These are phyloP conservation scores for Rousettus leschenaultii DNA, from an alignment of 2,113 vertebrate genomes.

Conservation along the genomic window DNA sequence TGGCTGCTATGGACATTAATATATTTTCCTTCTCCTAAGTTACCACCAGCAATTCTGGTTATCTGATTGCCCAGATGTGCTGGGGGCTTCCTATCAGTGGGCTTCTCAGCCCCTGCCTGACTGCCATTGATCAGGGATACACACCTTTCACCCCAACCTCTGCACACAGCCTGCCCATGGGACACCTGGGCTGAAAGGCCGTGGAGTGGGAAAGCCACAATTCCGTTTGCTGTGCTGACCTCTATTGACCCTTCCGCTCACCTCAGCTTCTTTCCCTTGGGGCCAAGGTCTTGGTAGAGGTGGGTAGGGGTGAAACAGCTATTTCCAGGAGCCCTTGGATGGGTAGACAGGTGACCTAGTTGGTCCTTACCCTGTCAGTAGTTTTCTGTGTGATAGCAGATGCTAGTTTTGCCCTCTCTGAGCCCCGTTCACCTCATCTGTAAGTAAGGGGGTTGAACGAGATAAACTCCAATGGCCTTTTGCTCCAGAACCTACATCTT, in stretches of 20 bases:
- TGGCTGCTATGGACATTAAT: neutral
- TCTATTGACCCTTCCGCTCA: neutral
- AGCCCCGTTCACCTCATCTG: neutral
- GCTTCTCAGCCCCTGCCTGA: neutral
- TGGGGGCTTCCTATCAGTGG: neutral
- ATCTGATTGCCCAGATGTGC: neutral
- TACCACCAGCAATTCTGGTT: neutral
- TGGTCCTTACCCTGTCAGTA: neutral
- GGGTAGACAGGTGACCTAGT: neutral
- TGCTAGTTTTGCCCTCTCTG: neutral
- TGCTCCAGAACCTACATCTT: neutral
- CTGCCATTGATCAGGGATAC: neutral
- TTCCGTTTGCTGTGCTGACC: neutral
- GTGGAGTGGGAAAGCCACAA: neutral
- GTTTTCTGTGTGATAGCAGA: neutral
- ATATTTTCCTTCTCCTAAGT: neutral
- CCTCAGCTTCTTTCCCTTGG: neutral
- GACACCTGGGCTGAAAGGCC: neutral
- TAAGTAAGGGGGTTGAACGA: neutral
- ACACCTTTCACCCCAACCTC: neutral
- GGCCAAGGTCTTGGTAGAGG: neutral
- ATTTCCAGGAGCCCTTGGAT: neutral
- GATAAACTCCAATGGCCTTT: neutral
- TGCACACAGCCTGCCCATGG: neutral
- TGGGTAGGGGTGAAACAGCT: neutral